Evolutionary conservation across 30 jellyfish, hydroid and myxozoan species (phyloP).

Genomic region (Mastigias papua): DNA sequence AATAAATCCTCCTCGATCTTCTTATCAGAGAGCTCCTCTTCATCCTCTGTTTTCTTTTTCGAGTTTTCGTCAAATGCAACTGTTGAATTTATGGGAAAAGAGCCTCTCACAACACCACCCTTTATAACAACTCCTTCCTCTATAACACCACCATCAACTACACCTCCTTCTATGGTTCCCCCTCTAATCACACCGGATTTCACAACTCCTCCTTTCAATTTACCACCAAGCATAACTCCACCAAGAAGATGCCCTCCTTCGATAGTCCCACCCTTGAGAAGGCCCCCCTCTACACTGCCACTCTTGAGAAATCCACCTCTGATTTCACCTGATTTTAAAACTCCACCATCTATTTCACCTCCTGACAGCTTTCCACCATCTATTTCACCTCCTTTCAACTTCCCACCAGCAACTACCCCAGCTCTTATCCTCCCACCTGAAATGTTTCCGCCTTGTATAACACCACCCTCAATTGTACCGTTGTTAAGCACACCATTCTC

Average conservation of each 20-base stretch:
- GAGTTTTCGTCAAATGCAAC: slow-evolving; percentile 1
- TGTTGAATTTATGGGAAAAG: slow-evolving; percentile 37
- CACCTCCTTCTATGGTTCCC: slow-evolving; percentile 95
- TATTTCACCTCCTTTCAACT: slow-evolving; percentile 83
- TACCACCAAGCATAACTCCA: slow-evolving; percentile 97
- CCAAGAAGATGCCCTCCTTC: slow-evolving; percentile 96
- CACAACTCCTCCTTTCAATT: slow-evolving; percentile 89
- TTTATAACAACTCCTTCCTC: slow-evolving; percentile 96
- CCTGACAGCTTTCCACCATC: slow-evolving; percentile 88
- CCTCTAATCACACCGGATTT: slow-evolving; percentile 91
- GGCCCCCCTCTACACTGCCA: slow-evolving; percentile 98
- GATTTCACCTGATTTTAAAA: slow-evolving; percentile 85
- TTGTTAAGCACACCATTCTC: slow-evolving; percentile 77
- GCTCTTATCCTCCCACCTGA: slow-evolving; percentile 84
- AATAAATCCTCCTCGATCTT: background rate
- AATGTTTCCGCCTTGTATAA: slow-evolving; percentile 80
- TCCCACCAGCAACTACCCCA: slow-evolving; percentile 91
- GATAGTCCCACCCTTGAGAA: slow-evolving; percentile 86
- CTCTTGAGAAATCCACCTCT: slow-evolving; percentile 82
- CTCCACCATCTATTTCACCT: slow-evolving; percentile 96
- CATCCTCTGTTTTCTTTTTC: background rate
- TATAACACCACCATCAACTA: slow-evolving; percentile 93
- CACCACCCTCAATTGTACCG: slow-evolving; percentile 92
- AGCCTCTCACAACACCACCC: slow-evolving; percentile 88
- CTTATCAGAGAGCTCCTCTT: background rate